These are phyloP conservation scores for Cuniculus paca DNA, from an alignment of 2,797 vertebrate species.

Conservation along the genomic window DNA sequence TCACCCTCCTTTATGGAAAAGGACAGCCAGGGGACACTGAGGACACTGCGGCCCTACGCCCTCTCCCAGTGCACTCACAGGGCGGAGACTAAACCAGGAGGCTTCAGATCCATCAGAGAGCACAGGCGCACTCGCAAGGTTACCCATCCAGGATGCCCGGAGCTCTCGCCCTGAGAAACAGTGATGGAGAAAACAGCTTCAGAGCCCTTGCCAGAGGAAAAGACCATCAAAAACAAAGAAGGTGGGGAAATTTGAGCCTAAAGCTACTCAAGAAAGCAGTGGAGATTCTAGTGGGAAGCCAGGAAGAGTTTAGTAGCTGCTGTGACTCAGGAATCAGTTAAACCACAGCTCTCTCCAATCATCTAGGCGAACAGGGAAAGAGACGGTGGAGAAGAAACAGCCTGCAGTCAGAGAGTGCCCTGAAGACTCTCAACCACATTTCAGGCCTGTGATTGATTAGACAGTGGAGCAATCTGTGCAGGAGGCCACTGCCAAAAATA, in stretches of 20 bases:
- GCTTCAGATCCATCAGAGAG: background rate
- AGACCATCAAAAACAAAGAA: too few relatives aligned
- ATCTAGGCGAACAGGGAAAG: background rate
- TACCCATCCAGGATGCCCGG: too few relatives aligned
- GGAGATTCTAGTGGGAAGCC: background rate
- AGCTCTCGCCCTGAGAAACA: background rate
- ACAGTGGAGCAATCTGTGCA: background rate
- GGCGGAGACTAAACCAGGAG: too few relatives aligned
- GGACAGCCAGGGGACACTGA: background rate
- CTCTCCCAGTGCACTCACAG: fast-evolving
- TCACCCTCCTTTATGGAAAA: background rate
- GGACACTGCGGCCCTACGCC: background rate
- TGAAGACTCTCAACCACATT: background rate
- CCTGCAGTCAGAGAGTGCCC: background rate
- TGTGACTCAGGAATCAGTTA: background rate
- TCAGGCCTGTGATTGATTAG: background rate
- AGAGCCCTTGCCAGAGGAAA: background rate
- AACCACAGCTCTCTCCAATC: too few relatives aligned
- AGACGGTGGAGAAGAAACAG: too few relatives aligned
- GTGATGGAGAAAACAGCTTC: too few relatives aligned
- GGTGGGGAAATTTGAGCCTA: background rate
- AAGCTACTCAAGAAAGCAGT: background rate
- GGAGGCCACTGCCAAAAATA: background rate
- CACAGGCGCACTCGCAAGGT: too few relatives aligned
- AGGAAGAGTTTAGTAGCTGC: background rate